These are phyloP conservation scores for Macrotis lagotis DNA, from an alignment of 2,113 vertebrate species.

Conservation along the genomic window DNA sequence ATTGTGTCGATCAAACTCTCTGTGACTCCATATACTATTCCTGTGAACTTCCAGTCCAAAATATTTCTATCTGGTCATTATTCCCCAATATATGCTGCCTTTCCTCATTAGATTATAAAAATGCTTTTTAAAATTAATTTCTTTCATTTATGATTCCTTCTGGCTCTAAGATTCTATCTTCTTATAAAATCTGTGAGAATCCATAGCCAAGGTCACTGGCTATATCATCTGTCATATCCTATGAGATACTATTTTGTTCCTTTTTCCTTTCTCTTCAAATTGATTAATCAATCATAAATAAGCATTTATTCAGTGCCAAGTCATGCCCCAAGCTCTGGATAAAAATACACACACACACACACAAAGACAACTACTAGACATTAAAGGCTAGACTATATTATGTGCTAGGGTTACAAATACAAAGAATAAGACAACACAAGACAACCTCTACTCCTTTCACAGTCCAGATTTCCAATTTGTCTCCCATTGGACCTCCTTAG, in stretches of 20 bases:
- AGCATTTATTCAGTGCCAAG: not conserved
- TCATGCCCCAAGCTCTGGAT: not conserved
- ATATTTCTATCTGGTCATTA: not conserved
- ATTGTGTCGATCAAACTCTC: not conserved
- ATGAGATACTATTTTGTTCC: not conserved
- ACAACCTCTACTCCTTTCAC: not conserved
- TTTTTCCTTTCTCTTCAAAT: not conserved
- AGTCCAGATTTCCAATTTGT: not conserved
- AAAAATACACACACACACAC: not conserved
- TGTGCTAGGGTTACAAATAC: not conserved
- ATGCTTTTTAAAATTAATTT: not conserved
- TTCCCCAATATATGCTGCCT: not conserved
- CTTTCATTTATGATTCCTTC: not conserved
- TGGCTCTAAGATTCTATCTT: not conserved
- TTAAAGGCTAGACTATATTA: not conserved
- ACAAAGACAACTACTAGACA: not conserved
- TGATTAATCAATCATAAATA: not conserved
- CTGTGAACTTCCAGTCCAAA: not conserved
- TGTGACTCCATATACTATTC: not conserved
- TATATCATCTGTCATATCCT: not conserved
- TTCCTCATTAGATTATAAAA: not conserved
- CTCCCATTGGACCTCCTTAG: not conserved
- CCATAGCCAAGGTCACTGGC: constrained; percentile 39
- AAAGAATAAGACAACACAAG: not conserved
- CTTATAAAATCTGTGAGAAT: constrained; percentile 40